These are phyloP conservation scores for Brachionus manjavacas DNA, from an alignment of 1,140 invertebrate species.

Conservation along the genomic window DNA sequence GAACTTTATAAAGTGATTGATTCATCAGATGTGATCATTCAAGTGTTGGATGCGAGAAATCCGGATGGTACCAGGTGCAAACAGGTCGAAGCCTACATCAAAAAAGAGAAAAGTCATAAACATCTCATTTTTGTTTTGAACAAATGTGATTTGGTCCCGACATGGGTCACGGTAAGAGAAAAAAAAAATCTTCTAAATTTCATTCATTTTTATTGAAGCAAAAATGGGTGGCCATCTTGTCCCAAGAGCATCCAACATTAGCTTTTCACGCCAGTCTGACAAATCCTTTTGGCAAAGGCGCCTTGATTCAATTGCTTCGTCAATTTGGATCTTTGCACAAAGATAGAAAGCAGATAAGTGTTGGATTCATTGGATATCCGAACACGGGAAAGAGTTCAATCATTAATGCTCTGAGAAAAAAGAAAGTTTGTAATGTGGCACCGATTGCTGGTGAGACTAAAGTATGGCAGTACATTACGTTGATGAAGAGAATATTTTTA, in stretches of 20 bases:
- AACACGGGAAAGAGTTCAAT: constrained; percentile 98
- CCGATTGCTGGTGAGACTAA: constrained; percentile 94
- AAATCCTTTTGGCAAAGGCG: constrained; percentile 97
- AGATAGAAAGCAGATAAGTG: constrained; percentile 96
- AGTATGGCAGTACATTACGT: constrained; percentile 95
- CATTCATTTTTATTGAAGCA: constrained; percentile 52
- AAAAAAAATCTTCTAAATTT: constrained; percentile 13
- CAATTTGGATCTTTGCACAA: constrained; percentile 80
- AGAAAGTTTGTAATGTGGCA: constrained; percentile 95
- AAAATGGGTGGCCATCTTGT: constrained; percentile 84
- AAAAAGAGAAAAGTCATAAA: constrained; percentile 85
- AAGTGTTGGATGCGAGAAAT: constrained; percentile 86
- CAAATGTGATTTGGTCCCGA: constrained; percentile 86
- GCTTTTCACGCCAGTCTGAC: constrained; percentile 96
- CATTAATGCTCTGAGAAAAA: constrained; percentile 88
- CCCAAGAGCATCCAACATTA: constrained; percentile 88
- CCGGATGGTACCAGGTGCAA: constrained; percentile 87
- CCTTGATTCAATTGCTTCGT: constrained; percentile 86
- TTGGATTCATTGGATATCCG: constrained; percentile 97
- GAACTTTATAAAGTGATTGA: constrained; percentile 96
- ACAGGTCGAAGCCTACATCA: constrained; percentile 81
- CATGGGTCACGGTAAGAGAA: constrained; percentile 76
- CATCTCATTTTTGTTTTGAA: constrained; percentile 90
- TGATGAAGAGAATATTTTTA: constrained; percentile 93
- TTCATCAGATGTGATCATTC: constrained; percentile 91